Evolutionary conservation across 2,888 invertebrate species (phyloP), one percentile per base, ranked within the genome.

Genomic region (Rhogogaster chlorosoma): DNA sequence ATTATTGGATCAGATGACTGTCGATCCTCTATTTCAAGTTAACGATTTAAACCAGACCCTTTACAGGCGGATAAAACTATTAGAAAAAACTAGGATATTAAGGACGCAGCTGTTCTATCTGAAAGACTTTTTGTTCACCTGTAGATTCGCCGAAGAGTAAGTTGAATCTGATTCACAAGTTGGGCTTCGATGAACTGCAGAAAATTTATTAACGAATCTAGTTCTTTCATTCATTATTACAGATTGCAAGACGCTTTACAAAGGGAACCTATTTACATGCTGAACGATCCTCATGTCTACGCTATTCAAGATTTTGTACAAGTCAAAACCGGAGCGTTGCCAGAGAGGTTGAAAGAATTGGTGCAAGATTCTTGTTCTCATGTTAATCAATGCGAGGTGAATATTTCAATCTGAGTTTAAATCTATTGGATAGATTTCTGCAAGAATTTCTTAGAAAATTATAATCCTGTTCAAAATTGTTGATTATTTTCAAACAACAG

Each of bases 11-110:
- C 96, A 96, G 93, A 97, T 98, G 95, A 95, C 95, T 90, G 94
- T 94, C 12, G 97, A 98, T 93, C 97, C 98, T 0, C 93, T 98
- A 83, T 98, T 98, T 92, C 95, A 96, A 91, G 94, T 98, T 84
- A 95, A 95, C 67, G 96, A 96, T 89, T 93, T 97, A 36, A 97
- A 97, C 94, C 95, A 95, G 32, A 93, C 94, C 78, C 94, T 98
- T 61, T 96, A 96, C 89, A 94, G 95, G 83, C 95, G 95, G 89
- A 95, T 96, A 45, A 95, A 95, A 88, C 94, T 94, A 85, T 93
- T 98, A 85, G 94, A 95, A 70, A 94, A 94, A 87, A 95, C 96
- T 57, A 94, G 95, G 86, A 94, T 95, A 85, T 94, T 96, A 85
- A 94, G 97, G 71, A 92, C 95, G 80, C 97, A 97, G 89, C 93